phyloP scores from a whole-genome alignment of 2,797 vertebrate genomes.

The Rhabdomys pumilio region DNA sequence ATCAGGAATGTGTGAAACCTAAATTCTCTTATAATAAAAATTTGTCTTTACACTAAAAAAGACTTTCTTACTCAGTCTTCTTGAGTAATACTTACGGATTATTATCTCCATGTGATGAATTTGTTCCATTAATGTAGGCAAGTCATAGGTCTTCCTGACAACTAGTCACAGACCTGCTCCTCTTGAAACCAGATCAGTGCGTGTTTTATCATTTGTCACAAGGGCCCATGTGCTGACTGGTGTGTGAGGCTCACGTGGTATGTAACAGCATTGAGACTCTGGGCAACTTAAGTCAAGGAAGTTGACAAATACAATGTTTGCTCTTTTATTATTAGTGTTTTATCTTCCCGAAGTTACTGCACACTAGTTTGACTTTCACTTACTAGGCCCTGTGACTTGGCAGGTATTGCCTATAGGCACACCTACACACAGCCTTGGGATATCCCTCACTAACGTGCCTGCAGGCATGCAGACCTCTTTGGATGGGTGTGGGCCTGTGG shows the following conservation, averaged over 20 bases:
- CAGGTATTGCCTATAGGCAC: background rate
- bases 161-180: background rate
- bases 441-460: background rate
- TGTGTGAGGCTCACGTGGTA: background rate
- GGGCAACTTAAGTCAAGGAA: conserved; percentile 9
- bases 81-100: background rate
- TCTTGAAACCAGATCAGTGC: background rate
- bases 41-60: conserved; percentile 9
- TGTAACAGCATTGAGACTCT: conserved; percentile 13
- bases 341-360: background rate
- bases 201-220: background rate
- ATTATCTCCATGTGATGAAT: background rate
- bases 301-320: background rate
- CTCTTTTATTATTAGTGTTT: conserved; percentile 11
- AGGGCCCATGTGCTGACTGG: background rate
- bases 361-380: background rate
- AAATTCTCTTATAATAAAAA: conserved; percentile 21
- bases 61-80: conserved; percentile 15
- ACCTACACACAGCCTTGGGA: background rate
- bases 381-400: conserved; percentile 6
- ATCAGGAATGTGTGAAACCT: conserved; percentile 11
- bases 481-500: background rate
- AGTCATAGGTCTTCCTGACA: background rate
- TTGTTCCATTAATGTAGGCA: background rate
- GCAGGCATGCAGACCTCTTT: too few relatives aligned